Evolutionary conservation across 2,113 vertebrate species (phyloP).

Genomic region (Chlamydotis undulata): DNA sequence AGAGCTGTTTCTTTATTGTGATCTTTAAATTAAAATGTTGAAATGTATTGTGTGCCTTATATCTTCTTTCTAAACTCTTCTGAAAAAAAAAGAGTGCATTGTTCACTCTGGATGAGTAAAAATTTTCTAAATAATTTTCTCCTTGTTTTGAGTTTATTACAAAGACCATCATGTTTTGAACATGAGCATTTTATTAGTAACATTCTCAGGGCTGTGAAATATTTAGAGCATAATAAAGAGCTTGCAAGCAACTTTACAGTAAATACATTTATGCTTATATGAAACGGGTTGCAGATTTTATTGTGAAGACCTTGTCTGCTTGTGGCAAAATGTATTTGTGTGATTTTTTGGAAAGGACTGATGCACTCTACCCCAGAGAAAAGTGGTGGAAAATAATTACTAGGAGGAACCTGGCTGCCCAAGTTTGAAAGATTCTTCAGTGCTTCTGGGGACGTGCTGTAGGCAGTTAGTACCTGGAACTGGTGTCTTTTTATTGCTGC

Average conservation of each 20-base stretch:
- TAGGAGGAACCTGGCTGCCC: neutral
- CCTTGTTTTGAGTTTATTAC: neutral
- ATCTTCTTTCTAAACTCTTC: neutral
- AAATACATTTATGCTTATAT: neutral
- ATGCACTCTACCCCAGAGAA: neutral
- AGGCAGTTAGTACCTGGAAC: neutral
- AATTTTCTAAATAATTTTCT: neutral
- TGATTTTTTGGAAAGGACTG: neutral
- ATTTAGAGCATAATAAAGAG: neutral
- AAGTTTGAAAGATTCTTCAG: neutral
- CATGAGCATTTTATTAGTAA: neutral
- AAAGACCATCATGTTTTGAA: neutral
- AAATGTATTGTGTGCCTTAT: neutral
- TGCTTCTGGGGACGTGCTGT: neutral
- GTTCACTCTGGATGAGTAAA: neutral
- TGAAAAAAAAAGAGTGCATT: neutral
- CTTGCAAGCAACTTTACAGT: neutral
- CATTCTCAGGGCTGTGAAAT: neutral
- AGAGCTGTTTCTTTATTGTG: neutral
- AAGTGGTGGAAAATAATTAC: neutral
- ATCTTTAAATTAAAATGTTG: slow-evolving; percentile 15
- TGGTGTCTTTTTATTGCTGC: neutral
- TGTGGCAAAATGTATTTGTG: neutral
- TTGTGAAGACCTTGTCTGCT: neutral
- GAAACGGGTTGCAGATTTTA: neutral